Base-by-base conservation (phyloP, 2,797 vertebrate genomes). In the Brachyalestes nurse region DNA sequence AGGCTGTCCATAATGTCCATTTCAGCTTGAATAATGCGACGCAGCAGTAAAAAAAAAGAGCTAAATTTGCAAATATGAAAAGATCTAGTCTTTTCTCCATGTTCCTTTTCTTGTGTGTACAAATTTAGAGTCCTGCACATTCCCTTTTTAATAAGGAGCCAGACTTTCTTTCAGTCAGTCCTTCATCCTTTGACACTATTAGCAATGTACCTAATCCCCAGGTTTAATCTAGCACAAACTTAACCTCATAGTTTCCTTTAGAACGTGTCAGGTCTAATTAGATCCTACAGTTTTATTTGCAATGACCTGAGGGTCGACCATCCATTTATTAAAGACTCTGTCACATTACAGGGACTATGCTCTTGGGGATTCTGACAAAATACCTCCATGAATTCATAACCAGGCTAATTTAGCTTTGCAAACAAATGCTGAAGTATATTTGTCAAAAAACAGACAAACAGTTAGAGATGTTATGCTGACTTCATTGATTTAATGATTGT, bases 271-370 rank as follows among this genome's bases (percentile, higher is more conserved):
- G 86, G 45, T 91, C 92, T 96, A 95, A 96, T 96, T 95, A 95
- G 93, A 96, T 96, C 92, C 92, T 93, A 90, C 89, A 86, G 88
- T 90, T 92, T 94, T 94, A 93, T 96, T 95, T 95, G 88, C 89
- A 89, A 86, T 94, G 93, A 95, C 95, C 95, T 94, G 86, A 84
- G 89, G 95, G 95, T 95, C 92, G 95, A 92, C 93, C 28, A 42
- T 51, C 66, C 84, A 88, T 89, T 80, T 80, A 62, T 82, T 72
- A 81, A 77, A 85, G 80, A 84, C 82, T 82, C 84, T 82, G 58
- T 17, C 85, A 94, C 91, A 91, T 94, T 92, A 93, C 90, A 93
- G 73, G 23, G 38, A 40, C 19, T 5, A 60, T 49, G 28, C 72
- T 69, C 25, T 38, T 23, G 53, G 62, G 53, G 13, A 34, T 34